Evolutionary conservation across 2,113 vertebrate species (phyloP).

Genomic region (Cyprinus carpio): DNA sequence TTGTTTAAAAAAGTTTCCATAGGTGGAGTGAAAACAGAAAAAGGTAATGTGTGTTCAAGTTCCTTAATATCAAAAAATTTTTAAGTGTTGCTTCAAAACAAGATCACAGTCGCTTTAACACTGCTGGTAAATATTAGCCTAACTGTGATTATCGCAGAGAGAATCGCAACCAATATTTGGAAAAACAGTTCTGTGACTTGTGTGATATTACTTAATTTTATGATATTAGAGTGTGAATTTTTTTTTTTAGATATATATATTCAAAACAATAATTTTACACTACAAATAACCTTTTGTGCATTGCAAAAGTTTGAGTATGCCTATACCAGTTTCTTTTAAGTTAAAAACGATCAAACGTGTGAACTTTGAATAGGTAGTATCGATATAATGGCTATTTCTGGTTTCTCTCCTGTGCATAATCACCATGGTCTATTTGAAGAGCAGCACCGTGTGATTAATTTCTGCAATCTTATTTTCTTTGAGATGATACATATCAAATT

Average conservation of each 20-base stretch:
- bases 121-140: neutral
- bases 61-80: neutral
- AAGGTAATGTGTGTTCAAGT: neutral
- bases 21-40: neutral
- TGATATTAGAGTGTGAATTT: neutral
- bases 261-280: neutral
- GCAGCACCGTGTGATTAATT: neutral
- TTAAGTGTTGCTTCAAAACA: neutral
- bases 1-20: neutral
- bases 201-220: neutral
- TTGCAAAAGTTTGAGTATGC: neutral
- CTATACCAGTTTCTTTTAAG: neutral
- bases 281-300: neutral
- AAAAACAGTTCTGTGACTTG: neutral
- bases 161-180: neutral
- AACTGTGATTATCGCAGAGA: neutral
- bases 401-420: neutral
- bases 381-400: neutral
- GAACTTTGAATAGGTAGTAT: neutral
- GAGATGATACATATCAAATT: conserved; percentile 29
- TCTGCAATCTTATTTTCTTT: neutral
- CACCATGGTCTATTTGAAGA: neutral
- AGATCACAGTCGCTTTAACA: neutral
- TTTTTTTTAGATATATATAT: too few species aligned
- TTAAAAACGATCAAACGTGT: neutral